Evolutionary conservation across 2,888 invertebrate species (phyloP).

Genomic region (Julus scandinavius): DNA sequence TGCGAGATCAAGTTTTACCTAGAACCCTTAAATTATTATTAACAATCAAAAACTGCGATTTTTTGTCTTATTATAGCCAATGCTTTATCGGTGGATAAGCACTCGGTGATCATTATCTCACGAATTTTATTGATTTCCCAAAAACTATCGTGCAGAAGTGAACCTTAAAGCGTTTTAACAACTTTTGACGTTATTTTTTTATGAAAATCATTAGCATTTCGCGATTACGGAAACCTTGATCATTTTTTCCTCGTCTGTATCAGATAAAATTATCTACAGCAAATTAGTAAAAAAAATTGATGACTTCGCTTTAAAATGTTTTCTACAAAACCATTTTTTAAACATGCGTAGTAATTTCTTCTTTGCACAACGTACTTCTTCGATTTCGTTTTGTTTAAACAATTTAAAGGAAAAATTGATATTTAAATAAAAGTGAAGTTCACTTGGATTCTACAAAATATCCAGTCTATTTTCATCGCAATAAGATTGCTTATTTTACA

Average conservation of each 20-base stretch:
- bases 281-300: background rate
- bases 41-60: background rate
- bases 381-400: too few relatives aligned
- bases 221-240: slow-evolving; percentile 2
- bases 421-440: too few relatives aligned
- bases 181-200: background rate
- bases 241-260: background rate
- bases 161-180: background rate
- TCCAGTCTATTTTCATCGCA: too few relatives aligned
- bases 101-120: background rate
- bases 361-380: too few relatives aligned
- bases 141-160: background rate
- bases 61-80: background rate
- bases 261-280: background rate
- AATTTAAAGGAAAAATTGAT: too few relatives aligned
- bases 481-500: too few relatives aligned
- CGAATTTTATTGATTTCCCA: background rate
- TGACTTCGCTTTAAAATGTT: background rate
- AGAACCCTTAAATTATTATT: background rate
- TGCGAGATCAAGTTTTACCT: background rate
- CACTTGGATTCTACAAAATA: too few relatives aligned
- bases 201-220: background rate
- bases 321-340: background rate
- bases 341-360: too few relatives aligned
- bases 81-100: background rate